A percentile compares a stretch with the other conserved stretches of the same genome.
phyloP scores from a whole-genome alignment of 2,888 invertebrate genomes.

The Leucophenga maculata region DNA sequence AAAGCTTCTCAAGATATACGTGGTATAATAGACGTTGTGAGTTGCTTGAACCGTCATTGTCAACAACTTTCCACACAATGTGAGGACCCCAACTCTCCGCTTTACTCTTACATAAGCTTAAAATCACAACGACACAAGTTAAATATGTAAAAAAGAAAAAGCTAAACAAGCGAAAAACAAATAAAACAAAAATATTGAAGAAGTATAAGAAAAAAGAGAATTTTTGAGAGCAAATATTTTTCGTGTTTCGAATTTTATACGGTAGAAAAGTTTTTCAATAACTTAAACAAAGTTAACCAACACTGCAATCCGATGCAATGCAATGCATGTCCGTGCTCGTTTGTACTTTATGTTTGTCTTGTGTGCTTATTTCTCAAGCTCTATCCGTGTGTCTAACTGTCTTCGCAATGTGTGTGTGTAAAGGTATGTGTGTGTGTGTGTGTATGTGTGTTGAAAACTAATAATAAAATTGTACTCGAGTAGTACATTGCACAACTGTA shows the following conservation, averaged over 20 bases:
- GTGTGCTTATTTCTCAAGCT: no score
- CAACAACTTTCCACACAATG: no score
- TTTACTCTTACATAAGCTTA: no score
- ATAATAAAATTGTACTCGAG: conserved; percentile 7
- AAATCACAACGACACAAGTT: no score
- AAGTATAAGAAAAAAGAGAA: not conserved
- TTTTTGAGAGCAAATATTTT: not conserved
- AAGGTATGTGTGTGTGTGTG: no score
- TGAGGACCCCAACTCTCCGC: no score
- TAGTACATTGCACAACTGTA: not conserved
- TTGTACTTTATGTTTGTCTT: no score
- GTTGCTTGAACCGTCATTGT: no score
- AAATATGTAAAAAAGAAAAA: not conserved
- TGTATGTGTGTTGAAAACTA: not conserved
- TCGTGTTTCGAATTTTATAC: not conserved
- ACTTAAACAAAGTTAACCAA: conserved; percentile 16
- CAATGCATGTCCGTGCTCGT: not conserved
- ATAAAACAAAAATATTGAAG: conserved; percentile 12
- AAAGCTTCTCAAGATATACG: no score
- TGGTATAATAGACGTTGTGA: no score
- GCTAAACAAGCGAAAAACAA: not conserved
- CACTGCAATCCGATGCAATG: not conserved
- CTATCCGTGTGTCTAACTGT: not conserved
- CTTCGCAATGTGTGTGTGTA: not conserved
- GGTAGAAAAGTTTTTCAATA: conserved; percentile 23